A percentile compares a stretch with the other conserved stretches of the same genome.
These are phyloP conservation scores for Apteryx mantelli DNA, from an alignment of 2,113 vertebrate species.

Conservation along the genomic window DNA sequence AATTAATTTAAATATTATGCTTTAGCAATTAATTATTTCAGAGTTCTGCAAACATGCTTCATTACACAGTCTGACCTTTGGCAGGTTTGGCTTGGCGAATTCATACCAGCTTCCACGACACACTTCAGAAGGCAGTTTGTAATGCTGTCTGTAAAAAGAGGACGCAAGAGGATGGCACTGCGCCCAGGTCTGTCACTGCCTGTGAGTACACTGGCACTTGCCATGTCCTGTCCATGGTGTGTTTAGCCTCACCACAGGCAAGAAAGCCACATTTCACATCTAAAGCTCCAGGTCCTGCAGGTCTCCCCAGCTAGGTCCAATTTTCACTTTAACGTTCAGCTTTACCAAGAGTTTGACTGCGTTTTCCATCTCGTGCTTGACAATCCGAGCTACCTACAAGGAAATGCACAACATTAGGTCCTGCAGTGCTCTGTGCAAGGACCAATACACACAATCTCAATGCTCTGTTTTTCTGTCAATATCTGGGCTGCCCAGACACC, in stretches of 20 bases:
- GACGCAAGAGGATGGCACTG: fast-evolving
- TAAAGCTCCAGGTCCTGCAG: slow-evolving; percentile 89
- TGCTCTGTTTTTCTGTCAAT: background rate
- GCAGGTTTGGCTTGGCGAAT: background rate
- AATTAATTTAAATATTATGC: slow-evolving; percentile 21
- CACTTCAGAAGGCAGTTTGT: background rate
- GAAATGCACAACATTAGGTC: background rate
- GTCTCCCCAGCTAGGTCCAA: slow-evolving; percentile 93
- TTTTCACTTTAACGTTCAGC: slow-evolving; percentile 89
- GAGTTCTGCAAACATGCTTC: background rate
- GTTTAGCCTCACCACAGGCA: fast-evolving
- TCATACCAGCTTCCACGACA: background rate
- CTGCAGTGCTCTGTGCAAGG: background rate
- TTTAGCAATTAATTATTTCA: background rate
- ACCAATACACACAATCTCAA: fast-evolving
- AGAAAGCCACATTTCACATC: background rate
- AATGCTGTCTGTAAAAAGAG: fast-evolving
- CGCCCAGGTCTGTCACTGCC: background rate
- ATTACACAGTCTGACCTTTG: background rate
- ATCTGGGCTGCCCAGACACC: background rate
- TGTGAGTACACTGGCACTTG: background rate
- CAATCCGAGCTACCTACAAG: slow-evolving; percentile 91
- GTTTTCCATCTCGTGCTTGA: slow-evolving; percentile 95
- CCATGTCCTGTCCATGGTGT: fast-evolving
- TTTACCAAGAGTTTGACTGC: slow-evolving; percentile 89